Base-by-base conservation (phyloP, 2,888 invertebrate species). In the Marasmarcha lunaedactyla region DNA sequence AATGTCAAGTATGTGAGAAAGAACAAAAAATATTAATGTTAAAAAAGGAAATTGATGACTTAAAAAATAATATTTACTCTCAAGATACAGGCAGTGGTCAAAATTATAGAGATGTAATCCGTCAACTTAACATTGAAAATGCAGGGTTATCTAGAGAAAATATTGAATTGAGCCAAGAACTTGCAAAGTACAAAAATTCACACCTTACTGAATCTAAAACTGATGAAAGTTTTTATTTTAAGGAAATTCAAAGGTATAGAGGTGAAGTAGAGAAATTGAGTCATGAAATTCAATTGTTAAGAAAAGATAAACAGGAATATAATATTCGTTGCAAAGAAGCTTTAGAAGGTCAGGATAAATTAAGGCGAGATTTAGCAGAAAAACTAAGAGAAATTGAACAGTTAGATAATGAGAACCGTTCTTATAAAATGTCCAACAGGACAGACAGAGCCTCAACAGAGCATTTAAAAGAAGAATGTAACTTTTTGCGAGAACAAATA, bases 11-110 rank as follows among this genome's bases (percentile, higher is more conserved):
- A 42, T 83, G 83, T 71, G 83, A 79, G 54, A 70, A 72, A 62
- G 84, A 84, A 49, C 83, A 83, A 52, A 77, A 65, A 51, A 63
- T 78, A 25, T 59, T 83, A n/a, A 74, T 73, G 68, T 52, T 85
- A 14, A 74, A 65, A 48, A 83, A 79, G 57, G 76, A 85, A 57
- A 83, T 81, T 64, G 73, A 76, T 52, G 74, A 77, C 38, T 53
- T 74, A 9, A 71, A 61, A 57, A 49, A 37, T 33, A 65, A 63
- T 52, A 45, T 60, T 40, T 41, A 42, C 37, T 53, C 47, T 39
- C 46, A 57, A 39, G 58, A 65, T 42, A 62, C 72, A 41, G 59
- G 54, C 39, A 66, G 54, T 44, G 72, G 67, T 49, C 60, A 68
- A 46, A 79, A 70, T 48, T 79, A 64, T 46, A 72, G 76, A 61